These are phyloP conservation scores for Imbricaverruca yamaguchii DNA, from an alignment of 2,888 invertebrate species.

Conservation along the genomic window DNA sequence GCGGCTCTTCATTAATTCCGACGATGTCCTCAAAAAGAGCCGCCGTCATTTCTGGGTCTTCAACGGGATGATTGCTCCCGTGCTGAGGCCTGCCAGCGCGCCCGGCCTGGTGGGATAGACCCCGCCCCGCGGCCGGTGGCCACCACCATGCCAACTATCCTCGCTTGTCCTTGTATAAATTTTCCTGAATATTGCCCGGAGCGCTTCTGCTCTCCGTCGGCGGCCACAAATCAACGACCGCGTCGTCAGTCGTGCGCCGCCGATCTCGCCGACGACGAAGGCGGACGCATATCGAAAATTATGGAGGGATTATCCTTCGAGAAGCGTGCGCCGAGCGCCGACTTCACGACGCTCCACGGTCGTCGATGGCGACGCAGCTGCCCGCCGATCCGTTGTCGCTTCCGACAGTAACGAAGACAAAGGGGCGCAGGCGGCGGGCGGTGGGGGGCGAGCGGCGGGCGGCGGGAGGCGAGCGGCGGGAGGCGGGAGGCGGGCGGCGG, in stretches of 20 bases:
- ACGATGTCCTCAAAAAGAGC: background rate
- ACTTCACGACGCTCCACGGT: background rate
- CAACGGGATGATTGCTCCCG: background rate
- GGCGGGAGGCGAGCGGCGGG: background rate
- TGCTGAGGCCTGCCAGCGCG: no score
- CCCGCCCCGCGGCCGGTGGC: no score
- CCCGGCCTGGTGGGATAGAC: no score
- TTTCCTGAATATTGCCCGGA: background rate
- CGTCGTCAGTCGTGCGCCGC: background rate
- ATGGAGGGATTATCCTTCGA: conserved; percentile 7
- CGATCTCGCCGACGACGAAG: background rate
- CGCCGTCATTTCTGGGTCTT: background rate
- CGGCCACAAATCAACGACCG: background rate
- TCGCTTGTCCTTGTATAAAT: background rate
- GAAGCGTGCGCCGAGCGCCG: background rate
- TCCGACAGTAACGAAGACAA: conserved; percentile 10
- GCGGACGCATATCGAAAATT: conserved; percentile 7
- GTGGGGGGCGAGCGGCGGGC: background rate
- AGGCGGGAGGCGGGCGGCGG: background rate
- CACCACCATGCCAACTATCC: background rate
- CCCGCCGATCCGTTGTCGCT: background rate
- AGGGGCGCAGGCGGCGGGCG: background rate
- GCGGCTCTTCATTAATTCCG: background rate
- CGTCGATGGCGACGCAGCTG: background rate
- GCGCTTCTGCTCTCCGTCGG: conserved; percentile 13